Evolutionary conservation across 2,888 invertebrate species (phyloP).

Genomic region (Prosapia bicincta): DNA sequence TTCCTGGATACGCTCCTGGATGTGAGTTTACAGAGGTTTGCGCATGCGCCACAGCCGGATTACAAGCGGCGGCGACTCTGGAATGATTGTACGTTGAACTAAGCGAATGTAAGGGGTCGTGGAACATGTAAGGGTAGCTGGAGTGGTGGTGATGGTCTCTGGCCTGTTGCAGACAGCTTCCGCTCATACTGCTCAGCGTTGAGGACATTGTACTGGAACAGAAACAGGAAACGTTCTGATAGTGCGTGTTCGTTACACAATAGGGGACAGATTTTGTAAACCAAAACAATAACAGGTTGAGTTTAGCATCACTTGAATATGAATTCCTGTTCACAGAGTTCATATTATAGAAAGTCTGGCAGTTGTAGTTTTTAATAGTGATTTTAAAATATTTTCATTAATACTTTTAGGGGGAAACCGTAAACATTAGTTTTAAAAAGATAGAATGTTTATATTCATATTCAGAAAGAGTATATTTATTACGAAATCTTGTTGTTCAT

Average conservation of each 20-base stretch:
- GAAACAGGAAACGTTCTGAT: constrained; percentile 37
- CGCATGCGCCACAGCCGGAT: constrained; percentile 44
- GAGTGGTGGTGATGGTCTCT: constrained; percentile 46
- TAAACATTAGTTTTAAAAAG: no score
- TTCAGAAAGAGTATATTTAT: no score
- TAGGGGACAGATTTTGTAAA: no score
- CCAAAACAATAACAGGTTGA: no score
- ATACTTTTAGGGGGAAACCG: no score
- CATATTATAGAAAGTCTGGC: no score
- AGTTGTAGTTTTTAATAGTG: no score
- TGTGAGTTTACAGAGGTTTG: constrained; percentile 45
- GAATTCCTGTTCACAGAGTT: no score
- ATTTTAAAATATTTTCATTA: no score
- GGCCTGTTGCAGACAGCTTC: constrained; percentile 77
- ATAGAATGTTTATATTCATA: no score
- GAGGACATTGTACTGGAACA: constrained; percentile 78
- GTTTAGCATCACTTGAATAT: no score
- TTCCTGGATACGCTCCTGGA: constrained; percentile 33
- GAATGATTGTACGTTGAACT: constrained; percentile 55
- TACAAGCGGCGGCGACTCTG: constrained; percentile 50
- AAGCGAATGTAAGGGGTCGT: constrained; percentile 59
- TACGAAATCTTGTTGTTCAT: no score
- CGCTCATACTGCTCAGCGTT: constrained; percentile 66
- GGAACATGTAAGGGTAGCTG: constrained; percentile 88
- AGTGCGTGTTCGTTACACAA: neutral